A percentile compares a stretch with the other conserved stretches of the same genome.
Conservation (phyloP, 2,113 vertebrate genomes). For the Diadophis punctatus region DNA sequence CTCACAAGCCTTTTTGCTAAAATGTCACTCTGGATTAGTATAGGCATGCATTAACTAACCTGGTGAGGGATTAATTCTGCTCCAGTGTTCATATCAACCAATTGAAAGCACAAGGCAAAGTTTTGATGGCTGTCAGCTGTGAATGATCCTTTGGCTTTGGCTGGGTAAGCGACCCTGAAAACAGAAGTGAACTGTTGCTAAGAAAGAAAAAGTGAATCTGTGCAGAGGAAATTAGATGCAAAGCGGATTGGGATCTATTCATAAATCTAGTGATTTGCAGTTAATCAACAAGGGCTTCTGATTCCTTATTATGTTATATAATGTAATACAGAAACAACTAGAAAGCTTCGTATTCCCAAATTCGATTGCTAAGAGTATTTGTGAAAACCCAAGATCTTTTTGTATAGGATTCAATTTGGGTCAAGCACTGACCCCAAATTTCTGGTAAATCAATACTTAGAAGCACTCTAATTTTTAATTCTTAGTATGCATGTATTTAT, state of each 20-base stretch:
- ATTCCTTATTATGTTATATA: neutral
- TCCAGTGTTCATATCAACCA: constrained; percentile 89
- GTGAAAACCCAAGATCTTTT: neutral
- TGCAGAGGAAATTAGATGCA: neutral
- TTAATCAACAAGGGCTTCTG: neutral
- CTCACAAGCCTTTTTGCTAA: constrained; percentile 12
- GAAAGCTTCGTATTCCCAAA: neutral
- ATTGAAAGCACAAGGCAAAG: constrained; percentile 93
- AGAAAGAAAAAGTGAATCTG: neutral
- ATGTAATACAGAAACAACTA: neutral
- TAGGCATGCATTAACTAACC: constrained; percentile 65
- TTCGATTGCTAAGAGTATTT: neutral
- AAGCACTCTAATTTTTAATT: neutral
- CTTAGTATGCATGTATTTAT: neutral
- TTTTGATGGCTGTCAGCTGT: constrained; percentile 96
- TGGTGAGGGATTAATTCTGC: constrained; percentile 94
- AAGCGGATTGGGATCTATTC: neutral
- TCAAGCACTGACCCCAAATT: neutral
- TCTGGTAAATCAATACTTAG: neutral
- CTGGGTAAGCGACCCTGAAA: constrained; percentile 87
- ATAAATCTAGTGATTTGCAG: neutral
- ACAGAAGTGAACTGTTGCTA: neutral
- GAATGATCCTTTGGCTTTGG: constrained; percentile 87
- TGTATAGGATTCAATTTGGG: neutral
- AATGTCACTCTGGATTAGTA: neutral